A percentile compares a stretch with the other conserved stretches of the same genome.
Evolutionary conservation across 2,888 invertebrate genomes (phyloP).

Genomic region (Beris morrisii): DNA sequence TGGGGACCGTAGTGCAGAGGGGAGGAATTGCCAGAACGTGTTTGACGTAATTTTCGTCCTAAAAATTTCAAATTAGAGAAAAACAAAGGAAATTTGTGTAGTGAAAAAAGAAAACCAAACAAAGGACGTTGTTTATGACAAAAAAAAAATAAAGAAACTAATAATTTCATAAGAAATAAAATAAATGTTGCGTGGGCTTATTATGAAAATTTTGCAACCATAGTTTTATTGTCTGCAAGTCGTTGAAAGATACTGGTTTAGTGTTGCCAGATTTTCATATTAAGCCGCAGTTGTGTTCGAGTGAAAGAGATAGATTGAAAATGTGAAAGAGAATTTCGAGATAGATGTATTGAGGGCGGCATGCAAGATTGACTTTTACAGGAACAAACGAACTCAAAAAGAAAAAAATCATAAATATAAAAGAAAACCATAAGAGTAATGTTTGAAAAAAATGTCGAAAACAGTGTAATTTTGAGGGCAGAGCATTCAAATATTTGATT

Average conservation of each 20-base stretch:
- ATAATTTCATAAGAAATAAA: neutral
- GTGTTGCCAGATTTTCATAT: too few relatives aligned
- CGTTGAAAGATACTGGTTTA: too few relatives aligned
- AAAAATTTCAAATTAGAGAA: conserved; percentile 41
- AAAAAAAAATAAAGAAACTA: conserved; percentile 19
- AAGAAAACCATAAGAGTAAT: conserved; percentile 1
- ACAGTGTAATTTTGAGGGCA: conserved; percentile 20
- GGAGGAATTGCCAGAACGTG: conserved; percentile 48
- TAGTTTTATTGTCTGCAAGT: too few relatives aligned
- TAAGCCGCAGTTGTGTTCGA: too few relatives aligned
- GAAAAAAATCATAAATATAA: neutral
- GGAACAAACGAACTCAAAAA: conserved; percentile 29
- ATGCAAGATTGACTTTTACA: conserved; percentile 32
- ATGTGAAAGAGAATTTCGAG: conserved; percentile 24
- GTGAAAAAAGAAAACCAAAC: conserved; percentile 16
- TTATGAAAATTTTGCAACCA: neutral
- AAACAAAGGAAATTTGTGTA: conserved; percentile 21
- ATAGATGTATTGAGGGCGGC: conserved; percentile 24
- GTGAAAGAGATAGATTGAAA: conserved; percentile 20
- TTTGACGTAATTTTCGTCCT: conserved; percentile 46
- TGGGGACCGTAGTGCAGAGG: conserved; percentile 49
- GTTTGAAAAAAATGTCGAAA: conserved; percentile 18
- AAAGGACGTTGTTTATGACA: too few relatives aligned
- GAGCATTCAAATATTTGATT: conserved; percentile 3
- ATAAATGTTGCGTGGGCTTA: neutral